These are phyloP conservation scores for Calonectris borealis DNA, from an alignment of 2,113 vertebrate genomes.

Conservation along the genomic window DNA sequence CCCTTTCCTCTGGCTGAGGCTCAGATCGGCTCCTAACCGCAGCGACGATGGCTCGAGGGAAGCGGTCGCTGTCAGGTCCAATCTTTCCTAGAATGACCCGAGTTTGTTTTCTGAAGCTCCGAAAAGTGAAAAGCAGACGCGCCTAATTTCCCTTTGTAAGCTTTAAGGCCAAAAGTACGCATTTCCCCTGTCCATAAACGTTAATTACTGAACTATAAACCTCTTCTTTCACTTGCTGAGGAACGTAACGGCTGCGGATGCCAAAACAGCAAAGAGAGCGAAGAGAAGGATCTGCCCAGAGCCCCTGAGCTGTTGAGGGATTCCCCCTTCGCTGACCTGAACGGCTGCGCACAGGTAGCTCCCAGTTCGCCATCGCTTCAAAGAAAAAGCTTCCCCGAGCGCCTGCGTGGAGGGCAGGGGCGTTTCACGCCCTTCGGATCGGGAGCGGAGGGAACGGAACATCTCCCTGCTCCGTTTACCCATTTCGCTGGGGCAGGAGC, in stretches of 20 bases:
- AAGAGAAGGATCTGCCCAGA: background rate
- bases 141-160: background rate
- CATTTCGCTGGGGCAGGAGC: too few relatives aligned
- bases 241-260: background rate
- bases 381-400: background rate
- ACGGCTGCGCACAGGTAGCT: background rate
- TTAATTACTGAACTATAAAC: background rate
- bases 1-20: background rate
- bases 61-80: accelerated
- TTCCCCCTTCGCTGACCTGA: background rate
- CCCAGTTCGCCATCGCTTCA: too few relatives aligned
- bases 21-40: background rate
- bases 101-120: background rate
- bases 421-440: background rate
- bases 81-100: background rate
- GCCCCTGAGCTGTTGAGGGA: background rate
- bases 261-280: background rate
- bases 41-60: background rate
- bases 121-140: background rate
- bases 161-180: background rate
- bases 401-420: background rate
- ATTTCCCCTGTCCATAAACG: background rate
- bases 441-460: accelerated
- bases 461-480: background rate
- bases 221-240: background rate